These are phyloP conservation scores for Synanthedon andrenaeformis DNA, from an alignment of 2,888 invertebrate genomes.

Conservation along the genomic window DNA sequence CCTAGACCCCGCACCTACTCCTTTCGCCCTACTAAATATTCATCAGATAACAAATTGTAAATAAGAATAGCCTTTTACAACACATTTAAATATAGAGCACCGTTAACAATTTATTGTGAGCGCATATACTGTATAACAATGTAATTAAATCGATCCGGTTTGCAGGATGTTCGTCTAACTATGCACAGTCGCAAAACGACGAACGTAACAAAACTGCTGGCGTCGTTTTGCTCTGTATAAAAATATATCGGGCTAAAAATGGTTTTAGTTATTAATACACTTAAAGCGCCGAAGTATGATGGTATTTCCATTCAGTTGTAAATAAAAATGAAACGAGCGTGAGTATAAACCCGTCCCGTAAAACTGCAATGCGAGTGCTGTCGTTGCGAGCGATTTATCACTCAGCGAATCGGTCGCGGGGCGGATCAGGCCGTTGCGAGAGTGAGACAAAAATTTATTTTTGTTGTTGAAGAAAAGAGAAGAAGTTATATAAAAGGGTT, in stretches of 20 bases:
- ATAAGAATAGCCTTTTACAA: conserved; percentile 35
- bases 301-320: conserved; percentile 42
- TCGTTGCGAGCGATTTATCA: conserved; percentile 54
- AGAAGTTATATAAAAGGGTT: conserved; percentile 19
- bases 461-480: conserved; percentile 26
- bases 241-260: conserved; percentile 26
- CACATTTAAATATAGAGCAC: conserved; percentile 31
- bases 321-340: conserved; percentile 46
- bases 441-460: conserved; percentile 19
- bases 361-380: conserved; percentile 42
- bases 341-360: conserved; percentile 32
- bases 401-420: conserved; percentile 37
- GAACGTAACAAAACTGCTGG: conserved; percentile 6
- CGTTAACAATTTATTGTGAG: conserved; percentile 21
- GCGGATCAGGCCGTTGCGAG: conserved; percentile 27
- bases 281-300: conserved; percentile 33
- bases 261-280: conserved; percentile 41
- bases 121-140: conserved; percentile 29
- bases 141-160: conserved; percentile 43
- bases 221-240: conserved; percentile 19
- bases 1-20: conserved; percentile 9
- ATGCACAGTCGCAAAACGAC: conserved; percentile 21
- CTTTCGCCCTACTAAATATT: conserved; percentile 43
- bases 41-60: conserved; percentile 48
- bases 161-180: conserved; percentile 31